Evolutionary conservation across 1,140 invertebrate genomes (phyloP).

Genomic region (Arctopsyche grandis): DNA sequence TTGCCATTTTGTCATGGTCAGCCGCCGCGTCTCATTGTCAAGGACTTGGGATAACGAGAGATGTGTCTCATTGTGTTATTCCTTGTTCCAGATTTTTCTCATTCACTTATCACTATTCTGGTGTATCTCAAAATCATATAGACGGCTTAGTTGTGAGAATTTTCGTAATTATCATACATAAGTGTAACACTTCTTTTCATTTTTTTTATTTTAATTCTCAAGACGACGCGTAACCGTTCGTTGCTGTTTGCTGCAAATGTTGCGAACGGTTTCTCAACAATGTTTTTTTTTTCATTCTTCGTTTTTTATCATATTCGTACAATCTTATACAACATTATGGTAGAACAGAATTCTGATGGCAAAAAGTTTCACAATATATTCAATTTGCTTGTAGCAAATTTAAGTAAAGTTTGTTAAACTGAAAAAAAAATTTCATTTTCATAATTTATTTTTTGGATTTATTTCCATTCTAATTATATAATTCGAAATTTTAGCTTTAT

Average conservation of each 20-base stretch:
- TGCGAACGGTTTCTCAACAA: not conserved
- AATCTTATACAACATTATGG: no score
- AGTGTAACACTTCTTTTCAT: not conserved
- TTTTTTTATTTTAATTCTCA: not conserved
- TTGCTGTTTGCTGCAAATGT: not conserved
- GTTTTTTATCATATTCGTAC: no score
- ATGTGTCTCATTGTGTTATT: not conserved
- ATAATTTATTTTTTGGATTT: no score
- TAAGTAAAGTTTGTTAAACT: no score
- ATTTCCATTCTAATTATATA: no score
- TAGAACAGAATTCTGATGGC: no score
- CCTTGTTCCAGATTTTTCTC: not conserved
- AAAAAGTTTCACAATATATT: no score
- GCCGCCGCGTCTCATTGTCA: not conserved
- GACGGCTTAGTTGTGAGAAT: not conserved
- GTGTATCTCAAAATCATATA: not conserved
- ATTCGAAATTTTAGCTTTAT: no score
- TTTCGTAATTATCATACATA: not conserved
- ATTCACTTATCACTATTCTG: not conserved
- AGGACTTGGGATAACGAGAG: conserved; percentile 12
- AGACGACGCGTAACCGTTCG: not conserved
- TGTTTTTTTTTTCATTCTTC: no score
- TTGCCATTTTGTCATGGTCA: conserved; percentile 25
- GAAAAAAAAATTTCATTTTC: no score
- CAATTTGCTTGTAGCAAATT: no score